Base-by-base conservation (phyloP, 2,797 vertebrate species). In the Thaleichthys pacificus region DNA sequence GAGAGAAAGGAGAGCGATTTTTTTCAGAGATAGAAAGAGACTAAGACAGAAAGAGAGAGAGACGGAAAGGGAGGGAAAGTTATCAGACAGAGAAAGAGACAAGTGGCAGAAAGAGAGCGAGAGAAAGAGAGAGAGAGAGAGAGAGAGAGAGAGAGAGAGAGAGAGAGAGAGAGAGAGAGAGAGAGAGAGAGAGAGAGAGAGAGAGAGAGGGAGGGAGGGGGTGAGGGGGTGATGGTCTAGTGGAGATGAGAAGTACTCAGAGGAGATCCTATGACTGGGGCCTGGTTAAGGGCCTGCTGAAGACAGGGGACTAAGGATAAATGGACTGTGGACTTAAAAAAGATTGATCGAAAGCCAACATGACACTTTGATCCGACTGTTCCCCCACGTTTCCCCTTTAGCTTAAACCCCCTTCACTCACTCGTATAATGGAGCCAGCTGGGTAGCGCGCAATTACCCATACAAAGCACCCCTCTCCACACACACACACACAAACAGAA, bases 401-500 rank as follows among this genome's bases (percentile, higher is more conserved):
- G 38, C 42, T 26, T 51, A 26, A 68, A 28, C 5, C 47, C 15
- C 54, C 11, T n/a, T n/a, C 51, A 57, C 67, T 57, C 26, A 11
- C 8, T 14, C 9, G 15, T 24, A 32, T 32, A n/a, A 32, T 63
- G 17, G 61, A 35, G 32, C 61, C 61, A 63, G 61, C 61, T 63
- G 61, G 22, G 19, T 24, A 56, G 66, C 30, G 66, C 22, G 66
- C 47, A 26, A 68, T 28, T 42, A 73, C 15, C 12, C 61, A 64
- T 21, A 61, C 47, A 66, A 14, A 47, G 22, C 32, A 69, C n/a
- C 19, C 2, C 22, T 42, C 35, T 63, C 6, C 30, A 24, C 62
- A 51, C 74, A 61, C n/a, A 61, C 61, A 47, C 12, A 64, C n/a
- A 32, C 61, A 68, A 56, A 72, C 58, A 38, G 57, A 75, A n/a